Conservation (phyloP, 2,797 vertebrate species). For the Potorous gilbertii region DNA sequence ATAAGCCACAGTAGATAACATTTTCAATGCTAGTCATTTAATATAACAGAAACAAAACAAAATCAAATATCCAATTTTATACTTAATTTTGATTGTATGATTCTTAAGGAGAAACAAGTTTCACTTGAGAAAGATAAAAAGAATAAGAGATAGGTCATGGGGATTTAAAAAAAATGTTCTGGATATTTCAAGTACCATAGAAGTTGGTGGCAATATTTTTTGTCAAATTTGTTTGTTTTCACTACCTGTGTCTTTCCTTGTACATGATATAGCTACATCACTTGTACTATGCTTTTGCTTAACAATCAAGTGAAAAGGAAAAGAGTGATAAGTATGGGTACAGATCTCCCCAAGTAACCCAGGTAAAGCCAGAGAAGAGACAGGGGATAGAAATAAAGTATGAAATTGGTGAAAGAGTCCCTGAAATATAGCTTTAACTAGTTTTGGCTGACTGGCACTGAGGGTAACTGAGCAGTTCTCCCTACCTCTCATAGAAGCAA, state of each 20-base stretch:
- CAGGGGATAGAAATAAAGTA: not conserved
- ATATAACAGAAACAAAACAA: conserved; percentile 12
- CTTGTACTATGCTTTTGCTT: not conserved
- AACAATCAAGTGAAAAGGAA: not conserved
- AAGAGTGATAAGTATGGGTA: not conserved
- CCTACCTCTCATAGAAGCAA: not conserved
- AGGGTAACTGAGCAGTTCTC: not conserved
- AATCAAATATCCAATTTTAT: conserved; percentile 23
- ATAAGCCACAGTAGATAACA: conserved; percentile 32
- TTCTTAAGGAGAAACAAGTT: not conserved
- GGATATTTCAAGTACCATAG: not conserved
- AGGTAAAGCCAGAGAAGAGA: not conserved
- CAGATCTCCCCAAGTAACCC: not conserved
- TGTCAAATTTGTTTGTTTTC: not conserved
- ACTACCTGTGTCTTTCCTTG: not conserved
- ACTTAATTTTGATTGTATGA: not conserved
- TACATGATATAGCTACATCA: not conserved
- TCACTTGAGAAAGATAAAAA: conserved; percentile 8
- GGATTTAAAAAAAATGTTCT: not conserved
- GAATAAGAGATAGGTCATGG: not conserved
- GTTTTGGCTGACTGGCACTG: not conserved
- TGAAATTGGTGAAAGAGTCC: not conserved
- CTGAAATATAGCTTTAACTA: not conserved
- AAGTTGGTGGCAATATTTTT: not conserved
- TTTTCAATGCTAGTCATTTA: conserved; percentile 12